Conservation (phyloP, 2,113 vertebrate species). For the Plestiodon gilberti region DNA sequence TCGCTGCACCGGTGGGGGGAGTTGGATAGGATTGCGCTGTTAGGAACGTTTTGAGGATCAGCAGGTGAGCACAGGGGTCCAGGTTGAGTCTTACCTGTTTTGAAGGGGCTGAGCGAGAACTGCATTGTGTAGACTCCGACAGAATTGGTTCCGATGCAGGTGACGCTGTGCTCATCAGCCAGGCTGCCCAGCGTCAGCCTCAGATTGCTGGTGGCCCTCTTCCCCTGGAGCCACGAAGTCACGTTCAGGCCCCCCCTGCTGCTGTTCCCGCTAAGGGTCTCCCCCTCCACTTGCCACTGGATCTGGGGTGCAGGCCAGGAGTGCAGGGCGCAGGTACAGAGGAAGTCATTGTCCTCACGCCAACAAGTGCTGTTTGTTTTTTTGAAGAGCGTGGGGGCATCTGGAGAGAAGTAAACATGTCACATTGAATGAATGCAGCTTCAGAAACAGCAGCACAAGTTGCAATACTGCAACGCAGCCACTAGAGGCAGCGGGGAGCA, state of each 20-base stretch:
- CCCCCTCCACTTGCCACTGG: slow-evolving; percentile 12
- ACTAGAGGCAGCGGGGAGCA: background rate
- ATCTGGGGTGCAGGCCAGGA: background rate
- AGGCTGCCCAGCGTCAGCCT: background rate
- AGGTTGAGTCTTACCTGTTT: background rate
- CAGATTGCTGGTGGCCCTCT: background rate
- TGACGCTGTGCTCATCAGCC: background rate
- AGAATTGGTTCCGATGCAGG: slow-evolving; percentile 3
- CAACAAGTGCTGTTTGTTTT: background rate
- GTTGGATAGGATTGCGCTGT: background rate
- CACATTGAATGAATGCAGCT: background rate
- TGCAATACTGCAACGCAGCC: background rate
- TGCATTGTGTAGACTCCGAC: background rate
- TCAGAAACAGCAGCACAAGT: background rate
- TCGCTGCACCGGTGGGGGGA: too few relatives aligned
- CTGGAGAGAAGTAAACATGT: background rate
- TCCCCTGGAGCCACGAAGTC: background rate
- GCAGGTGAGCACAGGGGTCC: background rate
- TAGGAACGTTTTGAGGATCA: background rate
- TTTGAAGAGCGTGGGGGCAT: background rate
- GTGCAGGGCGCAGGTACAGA: background rate
- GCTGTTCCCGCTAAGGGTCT: background rate
- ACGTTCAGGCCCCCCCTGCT: background rate
- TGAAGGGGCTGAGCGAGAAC: background rate
- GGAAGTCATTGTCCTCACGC: background rate